Base-by-base conservation (phyloP, 2,797 vertebrate species). In the Enteromius trimaculatus region DNA sequence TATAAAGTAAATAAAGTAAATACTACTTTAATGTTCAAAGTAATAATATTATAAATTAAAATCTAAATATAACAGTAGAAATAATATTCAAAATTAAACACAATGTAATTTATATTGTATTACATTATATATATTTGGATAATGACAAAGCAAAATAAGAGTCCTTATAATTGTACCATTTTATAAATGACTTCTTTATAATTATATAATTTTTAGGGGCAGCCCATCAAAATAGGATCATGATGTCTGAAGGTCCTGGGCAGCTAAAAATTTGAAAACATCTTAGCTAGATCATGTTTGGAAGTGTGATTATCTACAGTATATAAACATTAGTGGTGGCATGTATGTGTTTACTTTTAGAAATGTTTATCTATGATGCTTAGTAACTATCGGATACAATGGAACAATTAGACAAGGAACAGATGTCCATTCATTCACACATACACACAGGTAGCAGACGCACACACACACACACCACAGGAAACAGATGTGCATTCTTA, bases 401-500 rank as follows among this genome's bases (percentile, higher is more conserved):
- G 39, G 66, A 66, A 10, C 69, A 77, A 83, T 80, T 55, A 80
- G 47, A 80, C 60, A 80, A 29, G 47, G 11, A 69, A 70, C 70
- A 83, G 77, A 83, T 83, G 81, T 49, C 31, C 49, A 79, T 70
- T 82, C 55, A 55, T 83, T 68, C 23, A 29, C 62, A 66, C 39
- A 78, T 51, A 79, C 14, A 53, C 66, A 69, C 14, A 90, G 79
- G 65, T 78, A 70, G 29, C 87, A 62, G 88, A 90, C 88, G 72
- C 77, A 72, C 65, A 80, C 23, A 75, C 49, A 62, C 51, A 79
- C 62, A 84, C 55, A 77, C 11, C n/a, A 26, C 42, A 77, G 55
- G 68, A 84, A 84, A 82, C 83, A 86, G 76, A 87, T 83, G 84
- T 77, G 69, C 81, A 84, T 53, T 77, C 72, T 70, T 60, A 71